phyloP scores from a whole-genome alignment of 2,797 vertebrate genomes.

The Lacerta bilineata region DNA sequence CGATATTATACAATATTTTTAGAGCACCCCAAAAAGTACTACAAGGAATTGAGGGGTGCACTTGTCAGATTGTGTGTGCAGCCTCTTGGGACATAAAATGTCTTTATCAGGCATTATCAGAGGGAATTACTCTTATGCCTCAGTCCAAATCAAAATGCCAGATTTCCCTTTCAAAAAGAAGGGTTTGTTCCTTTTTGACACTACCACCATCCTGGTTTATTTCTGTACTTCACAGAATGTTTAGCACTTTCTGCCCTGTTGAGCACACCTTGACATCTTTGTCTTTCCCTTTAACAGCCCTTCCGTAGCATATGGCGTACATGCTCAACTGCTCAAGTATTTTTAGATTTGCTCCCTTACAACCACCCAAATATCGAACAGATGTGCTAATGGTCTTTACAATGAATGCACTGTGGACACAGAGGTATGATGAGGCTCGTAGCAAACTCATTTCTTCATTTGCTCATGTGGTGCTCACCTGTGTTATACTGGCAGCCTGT shows the following conservation, averaged over 20 bases:
- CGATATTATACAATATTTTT: background rate
- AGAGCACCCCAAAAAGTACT: too few species aligned
- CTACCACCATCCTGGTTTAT: background rate
- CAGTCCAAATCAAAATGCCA: background rate
- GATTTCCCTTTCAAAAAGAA: background rate
- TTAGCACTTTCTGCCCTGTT: conserved; percentile 42
- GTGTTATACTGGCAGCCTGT: conserved; percentile 43
- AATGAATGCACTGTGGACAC: conserved; percentile 58
- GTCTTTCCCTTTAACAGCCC: conserved; percentile 51
- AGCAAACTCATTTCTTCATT: conserved; percentile 67
- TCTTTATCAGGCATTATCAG: background rate
- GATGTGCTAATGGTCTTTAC: conserved; percentile 59
- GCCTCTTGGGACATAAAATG: background rate
- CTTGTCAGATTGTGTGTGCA: background rate
- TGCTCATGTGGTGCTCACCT: conserved; percentile 72
- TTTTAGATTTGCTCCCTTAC: conserved; percentile 71
- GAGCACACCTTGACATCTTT: conserved; percentile 47
- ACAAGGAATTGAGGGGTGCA: background rate
- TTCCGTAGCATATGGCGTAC: conserved; percentile 57
- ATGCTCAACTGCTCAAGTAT: conserved; percentile 61
- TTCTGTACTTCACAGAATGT: conserved; percentile 40
- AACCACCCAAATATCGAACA: conserved; percentile 66
- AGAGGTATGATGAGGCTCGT: conserved; percentile 56
- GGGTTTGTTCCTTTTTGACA: conserved; percentile 55
- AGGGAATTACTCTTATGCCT: background rate